Conservation (phyloP, 2,888 invertebrate genomes). For the Drosophila kuntzei region DNA sequence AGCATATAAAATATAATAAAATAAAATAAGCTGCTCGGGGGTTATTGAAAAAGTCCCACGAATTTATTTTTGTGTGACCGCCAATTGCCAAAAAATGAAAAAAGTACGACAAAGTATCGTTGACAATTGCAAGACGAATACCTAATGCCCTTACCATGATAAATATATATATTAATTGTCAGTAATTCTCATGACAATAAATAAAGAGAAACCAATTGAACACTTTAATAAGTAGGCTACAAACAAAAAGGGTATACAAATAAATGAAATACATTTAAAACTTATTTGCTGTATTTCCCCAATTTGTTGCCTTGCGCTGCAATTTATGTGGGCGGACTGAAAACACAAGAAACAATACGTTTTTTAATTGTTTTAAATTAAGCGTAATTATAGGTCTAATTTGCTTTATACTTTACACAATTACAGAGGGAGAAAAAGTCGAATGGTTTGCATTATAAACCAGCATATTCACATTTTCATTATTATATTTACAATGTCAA, state of each 20-base stretch:
- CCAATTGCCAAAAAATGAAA: slow-evolving; percentile 45
- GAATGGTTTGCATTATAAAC: neutral
- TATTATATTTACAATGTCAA: slow-evolving; percentile 6
- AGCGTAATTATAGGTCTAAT: slow-evolving; percentile 56
- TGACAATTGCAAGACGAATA: neutral
- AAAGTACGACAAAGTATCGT: slow-evolving; percentile 1
- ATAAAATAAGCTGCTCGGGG: slow-evolving; percentile 39
- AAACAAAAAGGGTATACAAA: neutral
- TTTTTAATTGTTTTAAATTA: slow-evolving; percentile 61
- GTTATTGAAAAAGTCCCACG: slow-evolving; percentile 56
- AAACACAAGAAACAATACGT: slow-evolving; percentile 38
- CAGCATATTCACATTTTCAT: neutral
- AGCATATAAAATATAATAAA: slow-evolving; percentile 36
- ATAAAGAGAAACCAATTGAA: neutral
- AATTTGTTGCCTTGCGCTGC: slow-evolving; percentile 22
- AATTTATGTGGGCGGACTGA: slow-evolving; percentile 27
- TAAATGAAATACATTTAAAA: slow-evolving; percentile 20
- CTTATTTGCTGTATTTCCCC: slow-evolving; percentile 25
- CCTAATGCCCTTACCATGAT: neutral
- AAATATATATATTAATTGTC: neutral
- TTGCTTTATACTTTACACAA: slow-evolving; percentile 11
- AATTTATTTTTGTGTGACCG: slow-evolving; percentile 50
- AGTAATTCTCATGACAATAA: neutral
- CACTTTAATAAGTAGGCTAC: neutral
- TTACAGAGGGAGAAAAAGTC: neutral